phyloP scores from a whole-genome alignment of 2,797 vertebrate species.

The Rhinichthys osculus region DNA sequence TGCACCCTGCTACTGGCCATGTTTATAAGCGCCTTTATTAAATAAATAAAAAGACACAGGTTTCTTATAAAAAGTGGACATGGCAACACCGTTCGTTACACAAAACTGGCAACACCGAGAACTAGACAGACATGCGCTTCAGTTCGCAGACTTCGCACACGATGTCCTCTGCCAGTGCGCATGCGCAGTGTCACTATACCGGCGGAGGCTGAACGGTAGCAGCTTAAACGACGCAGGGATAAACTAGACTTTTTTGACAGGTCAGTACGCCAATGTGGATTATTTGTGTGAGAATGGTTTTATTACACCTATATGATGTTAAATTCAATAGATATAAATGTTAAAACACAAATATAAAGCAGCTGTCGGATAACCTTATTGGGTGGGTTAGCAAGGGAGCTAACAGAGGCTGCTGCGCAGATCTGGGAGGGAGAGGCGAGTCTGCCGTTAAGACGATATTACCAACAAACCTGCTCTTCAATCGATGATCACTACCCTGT shows the following conservation, averaged over 20 bases:
- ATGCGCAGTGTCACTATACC: constrained; percentile 78
- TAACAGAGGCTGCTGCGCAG: constrained; percentile 37
- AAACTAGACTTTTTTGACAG: constrained; percentile 76
- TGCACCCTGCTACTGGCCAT: neutral
- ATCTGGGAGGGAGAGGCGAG: constrained; percentile 35
- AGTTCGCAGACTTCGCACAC: neutral
- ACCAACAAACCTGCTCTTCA: constrained; percentile 12
- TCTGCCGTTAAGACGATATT: constrained; percentile 14
- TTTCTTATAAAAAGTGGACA: neutral
- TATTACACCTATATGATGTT: neutral
- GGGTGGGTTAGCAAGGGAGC: constrained; percentile 38
- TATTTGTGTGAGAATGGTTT: neutral
- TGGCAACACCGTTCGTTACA: constrained; percentile 20
- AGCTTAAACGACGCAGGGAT: constrained; percentile 76
- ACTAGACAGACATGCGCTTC: constrained; percentile 55
- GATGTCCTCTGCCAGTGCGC: constrained; percentile 54
- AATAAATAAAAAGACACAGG: neutral
- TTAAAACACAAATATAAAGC: constrained; percentile 1
- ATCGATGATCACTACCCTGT: neutral
- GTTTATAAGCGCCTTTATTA: neutral
- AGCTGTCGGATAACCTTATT: constrained; percentile 24
- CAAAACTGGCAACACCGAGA: constrained; percentile 35
- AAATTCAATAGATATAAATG: neutral
- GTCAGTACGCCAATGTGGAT: constrained; percentile 63
- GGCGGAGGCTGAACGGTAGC: constrained; percentile 73